Evolutionary conservation across 2,113 vertebrate genomes (phyloP), one percentile per base, ranked within the genome.

Genomic region (Madoqua kirkii): DNA sequence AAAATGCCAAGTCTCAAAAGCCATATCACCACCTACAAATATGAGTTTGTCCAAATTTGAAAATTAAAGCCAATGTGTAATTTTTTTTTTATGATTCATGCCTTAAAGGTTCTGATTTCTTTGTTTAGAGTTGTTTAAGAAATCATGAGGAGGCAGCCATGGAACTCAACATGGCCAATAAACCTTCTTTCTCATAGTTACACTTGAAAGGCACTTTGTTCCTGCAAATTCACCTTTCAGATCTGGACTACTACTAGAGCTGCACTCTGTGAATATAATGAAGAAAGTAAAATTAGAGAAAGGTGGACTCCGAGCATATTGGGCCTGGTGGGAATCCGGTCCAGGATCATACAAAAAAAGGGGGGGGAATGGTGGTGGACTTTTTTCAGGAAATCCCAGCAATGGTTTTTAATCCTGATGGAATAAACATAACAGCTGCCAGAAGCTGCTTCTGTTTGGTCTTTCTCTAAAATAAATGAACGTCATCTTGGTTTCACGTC

Each of bases 1-100:
- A 98, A 99, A 98, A 98, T 95, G 98, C 99, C 99, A 97, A 98
- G 98, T 98, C 98, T 99, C 98, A 99, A 99, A 92, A 98, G 93
- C 89, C 97, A 89, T 95, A 83, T 83, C 89, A 87, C 88, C 27
- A 85, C 36, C 91, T 93, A 87, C 29, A 45, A 97, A 89, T 60
- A 92, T 43, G 21, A 82, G 54, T 92, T 85, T n/a, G 93, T 86
- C 50, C 85, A 96, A 98, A 95, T 97, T 98, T 98, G 52, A 95
- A 96, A 96, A 95, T 86, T 88, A 54, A 97, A 93, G 94, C 54
- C 89, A 97, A 83, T 96, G 36, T 54, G 9, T 82, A 94, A 62
- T 59, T 88, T n/a, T 59, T 59, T n/a, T 96, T 96, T 92, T 40
- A 89, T 89, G 55, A 86, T 89, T 97, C 40, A 78, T 27, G 52